Evolutionary conservation across 2,113 vertebrate genomes (phyloP).

Genomic region (Cyrtonyx montezumae): DNA sequence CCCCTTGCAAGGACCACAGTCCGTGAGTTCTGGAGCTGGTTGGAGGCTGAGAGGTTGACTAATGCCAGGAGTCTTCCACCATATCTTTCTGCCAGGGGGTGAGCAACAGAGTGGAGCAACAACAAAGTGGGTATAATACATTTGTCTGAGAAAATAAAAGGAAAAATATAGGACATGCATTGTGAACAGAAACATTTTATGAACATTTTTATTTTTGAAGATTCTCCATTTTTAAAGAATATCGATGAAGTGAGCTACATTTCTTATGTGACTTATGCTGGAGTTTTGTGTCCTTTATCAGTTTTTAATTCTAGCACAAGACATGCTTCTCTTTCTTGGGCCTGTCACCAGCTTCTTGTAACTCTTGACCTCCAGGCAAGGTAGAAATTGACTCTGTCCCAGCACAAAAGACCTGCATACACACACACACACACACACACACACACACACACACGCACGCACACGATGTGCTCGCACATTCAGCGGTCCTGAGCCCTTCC

Average conservation of each 20-base stretch:
- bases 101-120: background rate
- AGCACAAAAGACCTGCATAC: background rate
- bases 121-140: background rate
- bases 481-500: background rate
- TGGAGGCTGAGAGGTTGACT: background rate
- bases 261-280: background rate
- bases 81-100: accelerated
- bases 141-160: background rate
- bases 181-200: background rate
- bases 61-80: background rate
- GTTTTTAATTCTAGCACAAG: background rate
- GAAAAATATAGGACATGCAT: accelerated
- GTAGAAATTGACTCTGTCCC: background rate
- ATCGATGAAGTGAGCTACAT: accelerated
- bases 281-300: background rate
- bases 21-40: background rate
- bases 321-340: background rate
- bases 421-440: background rate
- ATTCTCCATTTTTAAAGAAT: accelerated
- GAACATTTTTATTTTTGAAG: background rate
- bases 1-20: background rate
- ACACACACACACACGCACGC: too few species aligned
- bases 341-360: background rate
- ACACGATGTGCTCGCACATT: accelerated
- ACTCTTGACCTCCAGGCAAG: background rate